These are phyloP conservation scores for Nomada lathburiana DNA, from an alignment of 2,888 invertebrate genomes.

Conservation along the genomic window DNA sequence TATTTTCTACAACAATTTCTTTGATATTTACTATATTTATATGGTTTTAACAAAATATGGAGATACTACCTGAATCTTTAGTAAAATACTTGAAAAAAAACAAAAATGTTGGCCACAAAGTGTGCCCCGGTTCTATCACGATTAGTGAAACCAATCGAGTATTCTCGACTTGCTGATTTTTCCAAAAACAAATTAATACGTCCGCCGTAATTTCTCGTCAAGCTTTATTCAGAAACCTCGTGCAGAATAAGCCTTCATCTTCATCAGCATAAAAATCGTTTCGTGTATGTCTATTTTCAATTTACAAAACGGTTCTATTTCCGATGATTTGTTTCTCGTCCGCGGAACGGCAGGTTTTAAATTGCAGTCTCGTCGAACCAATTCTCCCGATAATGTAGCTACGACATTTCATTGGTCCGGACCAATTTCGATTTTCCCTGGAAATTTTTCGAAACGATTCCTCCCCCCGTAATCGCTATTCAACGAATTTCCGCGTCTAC, in stretches of 20 bases:
- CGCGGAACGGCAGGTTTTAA: not conserved
- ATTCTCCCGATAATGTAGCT: conserved; percentile 13
- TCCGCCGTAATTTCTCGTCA: too few relatives aligned
- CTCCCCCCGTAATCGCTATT: conserved; percentile 12
- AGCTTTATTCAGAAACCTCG: not conserved
- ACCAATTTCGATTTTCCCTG: not conserved
- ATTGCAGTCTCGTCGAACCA: not conserved
- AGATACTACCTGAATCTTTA: too few relatives aligned
- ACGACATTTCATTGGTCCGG: conserved; percentile 3
- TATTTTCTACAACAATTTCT: too few relatives aligned
- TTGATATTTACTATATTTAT: too few relatives aligned
- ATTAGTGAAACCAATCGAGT: too few relatives aligned
- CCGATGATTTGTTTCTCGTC: not conserved
- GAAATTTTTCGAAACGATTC: conserved; percentile 17
- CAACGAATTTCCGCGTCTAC: conserved; percentile 47
- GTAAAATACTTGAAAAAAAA: too few relatives aligned
- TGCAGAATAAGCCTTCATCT: not conserved
- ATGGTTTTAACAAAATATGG: too few relatives aligned
- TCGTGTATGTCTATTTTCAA: not conserved
- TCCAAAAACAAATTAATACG: too few relatives aligned
- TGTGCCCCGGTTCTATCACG: too few relatives aligned
- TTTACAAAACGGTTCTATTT: not conserved
- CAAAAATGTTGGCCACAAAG: too few relatives aligned
- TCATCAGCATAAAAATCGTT: not conserved
- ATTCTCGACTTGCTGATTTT: too few relatives aligned